Conservation (phyloP, 2,113 vertebrate genomes). For the Eptesicus fuscus region DNA sequence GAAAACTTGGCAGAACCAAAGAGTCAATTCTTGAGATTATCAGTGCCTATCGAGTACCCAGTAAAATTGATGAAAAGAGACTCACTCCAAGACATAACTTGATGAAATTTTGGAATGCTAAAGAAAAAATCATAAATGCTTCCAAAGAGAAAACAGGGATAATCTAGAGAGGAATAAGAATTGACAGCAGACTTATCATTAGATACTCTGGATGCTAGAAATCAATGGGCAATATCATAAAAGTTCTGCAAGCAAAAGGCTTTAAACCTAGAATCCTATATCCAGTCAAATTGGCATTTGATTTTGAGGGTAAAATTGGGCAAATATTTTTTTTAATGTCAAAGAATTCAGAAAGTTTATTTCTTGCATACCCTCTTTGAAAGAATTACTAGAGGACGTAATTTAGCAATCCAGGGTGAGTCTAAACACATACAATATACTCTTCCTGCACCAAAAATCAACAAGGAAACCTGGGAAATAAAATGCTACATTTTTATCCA, state of each 20-base stretch:
- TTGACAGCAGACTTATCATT: neutral
- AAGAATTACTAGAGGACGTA: neutral
- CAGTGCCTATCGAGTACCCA: neutral
- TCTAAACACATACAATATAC: neutral
- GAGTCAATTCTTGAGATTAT: neutral
- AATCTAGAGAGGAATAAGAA: conserved; percentile 12
- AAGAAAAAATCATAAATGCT: conserved; percentile 21
- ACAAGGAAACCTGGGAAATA: neutral
- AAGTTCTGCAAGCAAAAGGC: neutral
- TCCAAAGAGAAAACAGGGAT: conserved; percentile 1
- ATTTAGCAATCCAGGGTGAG: neutral
- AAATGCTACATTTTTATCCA: neutral
- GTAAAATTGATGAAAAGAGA: neutral
- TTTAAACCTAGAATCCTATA: conserved; percentile 29
- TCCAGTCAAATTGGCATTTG: neutral
- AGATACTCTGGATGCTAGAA: neutral
- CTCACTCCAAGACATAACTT: conserved; percentile 37
- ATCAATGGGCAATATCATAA: neutral
- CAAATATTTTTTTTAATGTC: conserved; percentile 29
- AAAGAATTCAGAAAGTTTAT: conserved; percentile 39
- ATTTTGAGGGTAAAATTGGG: conserved; percentile 3
- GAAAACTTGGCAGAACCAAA: conserved; percentile 23
- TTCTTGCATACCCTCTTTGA: neutral
- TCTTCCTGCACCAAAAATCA: neutral
- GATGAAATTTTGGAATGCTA: conserved; percentile 36